Conservation (phyloP, 2,888 invertebrate genomes). For the Drosophila affinis region DNA sequence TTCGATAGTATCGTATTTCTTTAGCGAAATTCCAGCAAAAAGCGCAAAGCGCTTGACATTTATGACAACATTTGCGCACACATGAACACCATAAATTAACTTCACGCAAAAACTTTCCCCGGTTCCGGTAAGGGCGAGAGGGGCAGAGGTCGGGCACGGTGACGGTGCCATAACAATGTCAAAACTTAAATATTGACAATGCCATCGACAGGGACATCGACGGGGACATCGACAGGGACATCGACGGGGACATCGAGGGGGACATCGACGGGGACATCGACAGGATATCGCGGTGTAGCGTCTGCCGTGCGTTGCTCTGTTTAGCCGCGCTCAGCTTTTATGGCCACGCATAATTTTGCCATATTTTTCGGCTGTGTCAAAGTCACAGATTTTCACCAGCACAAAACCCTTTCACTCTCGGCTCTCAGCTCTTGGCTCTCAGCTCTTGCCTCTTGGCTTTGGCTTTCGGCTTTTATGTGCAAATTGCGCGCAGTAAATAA, state of each 20-base stretch:
- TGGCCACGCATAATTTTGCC: slow-evolving; percentile 72
- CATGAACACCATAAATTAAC: slow-evolving; percentile 78
- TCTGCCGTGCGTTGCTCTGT: slow-evolving; percentile 41
- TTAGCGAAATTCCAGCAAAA: slow-evolving; percentile 47
- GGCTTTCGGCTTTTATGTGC: slow-evolving; percentile 65
- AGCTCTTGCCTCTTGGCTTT: slow-evolving; percentile 30
- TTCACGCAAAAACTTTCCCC: slow-evolving; percentile 50
- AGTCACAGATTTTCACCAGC: slow-evolving; percentile 61
- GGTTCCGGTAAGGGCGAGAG: slow-evolving; percentile 18
- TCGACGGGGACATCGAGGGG: slow-evolving; percentile 51
- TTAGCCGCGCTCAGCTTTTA: slow-evolving; percentile 65
- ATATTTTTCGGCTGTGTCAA: slow-evolving; percentile 71
- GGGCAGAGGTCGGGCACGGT: slow-evolving; percentile 1
- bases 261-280: slow-evolving; percentile 42
- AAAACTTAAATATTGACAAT: slow-evolving; percentile 78
- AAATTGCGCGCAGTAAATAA: slow-evolving; percentile 79
- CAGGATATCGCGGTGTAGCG: slow-evolving; percentile 27
- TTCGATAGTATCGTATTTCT: slow-evolving; percentile 51
- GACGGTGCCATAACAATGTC: slow-evolving; percentile 65
- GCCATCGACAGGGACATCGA: slow-evolving; percentile 61
- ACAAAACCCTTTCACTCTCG: slow-evolving; percentile 56
- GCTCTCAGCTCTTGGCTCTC: slow-evolving; percentile 37
- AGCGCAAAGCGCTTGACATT: slow-evolving; percentile 61
- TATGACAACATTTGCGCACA: slow-evolving; percentile 75
- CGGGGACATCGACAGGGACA: slow-evolving; percentile 41